Evolutionary conservation across 2,888 invertebrate species (phyloP).

Genomic region (Brachyopa scutellaris): DNA sequence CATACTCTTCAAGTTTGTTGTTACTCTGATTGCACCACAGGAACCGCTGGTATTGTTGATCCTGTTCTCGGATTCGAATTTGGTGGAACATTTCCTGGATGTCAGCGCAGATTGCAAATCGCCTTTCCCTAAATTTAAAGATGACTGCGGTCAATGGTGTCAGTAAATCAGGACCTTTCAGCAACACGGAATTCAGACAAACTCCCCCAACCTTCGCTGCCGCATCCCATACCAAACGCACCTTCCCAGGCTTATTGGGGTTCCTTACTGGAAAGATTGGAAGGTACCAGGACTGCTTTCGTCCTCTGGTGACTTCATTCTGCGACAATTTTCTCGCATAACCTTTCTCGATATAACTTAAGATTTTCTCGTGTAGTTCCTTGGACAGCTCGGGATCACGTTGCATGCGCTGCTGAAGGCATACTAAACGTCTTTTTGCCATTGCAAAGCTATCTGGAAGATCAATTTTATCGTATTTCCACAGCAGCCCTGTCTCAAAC

Average conservation of each 20-base stretch:
- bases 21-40: no score
- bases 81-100: no score
- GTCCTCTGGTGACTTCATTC: no score
- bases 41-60: not conserved
- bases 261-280: not conserved
- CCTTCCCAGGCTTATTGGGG: not conserved
- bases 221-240: not conserved
- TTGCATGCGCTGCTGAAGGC: not conserved
- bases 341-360: no score
- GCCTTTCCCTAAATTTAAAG: not conserved
- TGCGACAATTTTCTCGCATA: not conserved
- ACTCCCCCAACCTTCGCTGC: not conserved
- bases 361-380: not conserved
- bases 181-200: no score
- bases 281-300: no score
- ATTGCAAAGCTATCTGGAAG: no score
- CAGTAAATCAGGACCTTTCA: not conserved
- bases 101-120: not conserved
- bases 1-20: not conserved
- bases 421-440: not conserved
- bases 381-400: no score
- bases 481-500: not conserved
- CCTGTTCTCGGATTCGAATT: no score
- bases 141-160: not conserved
- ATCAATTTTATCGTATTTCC: no score